Evolutionary conservation across 92 coral and sea anemone genomes (phyloP).

Genomic region (Phymanthus crucifer): DNA sequence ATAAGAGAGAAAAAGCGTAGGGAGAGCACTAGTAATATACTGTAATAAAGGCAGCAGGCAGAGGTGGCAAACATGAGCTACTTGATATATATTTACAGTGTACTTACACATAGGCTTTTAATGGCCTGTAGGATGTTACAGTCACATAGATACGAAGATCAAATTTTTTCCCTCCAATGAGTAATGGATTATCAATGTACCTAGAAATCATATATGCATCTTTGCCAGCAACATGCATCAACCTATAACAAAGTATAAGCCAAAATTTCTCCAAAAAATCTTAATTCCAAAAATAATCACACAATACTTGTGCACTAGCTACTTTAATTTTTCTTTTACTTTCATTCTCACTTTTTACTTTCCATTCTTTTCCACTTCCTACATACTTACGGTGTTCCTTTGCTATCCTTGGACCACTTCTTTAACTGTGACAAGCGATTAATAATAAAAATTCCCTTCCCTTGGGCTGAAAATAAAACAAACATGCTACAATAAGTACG

Average conservation of each 20-base stretch:
- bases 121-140: conserved; percentile 95
- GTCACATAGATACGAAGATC: conserved; percentile 92
- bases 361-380: background rate
- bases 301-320: no score
- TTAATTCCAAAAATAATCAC: background rate
- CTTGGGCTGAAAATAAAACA: conserved; percentile 71
- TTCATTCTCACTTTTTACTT: no score
- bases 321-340: no score
- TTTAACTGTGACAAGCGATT: conserved; percentile 94
- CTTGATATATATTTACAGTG: background rate
- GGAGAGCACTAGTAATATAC: no score
- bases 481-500: background rate
- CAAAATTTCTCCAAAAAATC: background rate
- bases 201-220: conserved; percentile 96
- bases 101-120: conserved; percentile 88
- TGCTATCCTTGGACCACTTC: conserved; percentile 97
- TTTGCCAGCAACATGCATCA: conserved; percentile 72
- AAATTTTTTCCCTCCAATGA: conserved; percentile 99
- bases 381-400: conserved; percentile 79
- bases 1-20: no score
- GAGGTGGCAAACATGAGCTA: no score
- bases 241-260: conserved; percentile 35
- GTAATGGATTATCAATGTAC: conserved; percentile 95
- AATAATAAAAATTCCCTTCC: conserved; percentile 97
- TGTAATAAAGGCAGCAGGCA: no score